Evolutionary conservation across 2,888 invertebrate species (phyloP).

Genomic region (Monoplex corrugatus): DNA sequence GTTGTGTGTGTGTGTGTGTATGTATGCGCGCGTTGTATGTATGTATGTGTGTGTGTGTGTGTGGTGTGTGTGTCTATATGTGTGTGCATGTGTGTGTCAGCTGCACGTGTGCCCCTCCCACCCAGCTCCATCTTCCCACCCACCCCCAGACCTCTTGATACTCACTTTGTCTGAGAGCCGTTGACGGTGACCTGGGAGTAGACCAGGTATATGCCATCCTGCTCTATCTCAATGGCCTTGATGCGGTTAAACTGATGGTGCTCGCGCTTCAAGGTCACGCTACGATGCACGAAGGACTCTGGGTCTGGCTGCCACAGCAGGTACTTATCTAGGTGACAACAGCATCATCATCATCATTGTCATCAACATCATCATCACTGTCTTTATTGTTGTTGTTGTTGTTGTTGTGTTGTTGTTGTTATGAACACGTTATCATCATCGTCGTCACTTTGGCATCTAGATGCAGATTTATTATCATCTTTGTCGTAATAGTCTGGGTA

Average conservation of each 20-base stretch:
- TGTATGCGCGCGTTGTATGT: no score
- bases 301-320: conserved; percentile 31
- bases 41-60: no score
- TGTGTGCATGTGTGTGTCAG: no score
- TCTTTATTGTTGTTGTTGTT: neutral
- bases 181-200: conserved; percentile 37
- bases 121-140: no score
- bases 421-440: neutral
- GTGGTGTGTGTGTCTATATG: no score
- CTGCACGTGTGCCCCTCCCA: no score
- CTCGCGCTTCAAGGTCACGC: neutral
- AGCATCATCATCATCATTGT: no score
- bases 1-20: no score
- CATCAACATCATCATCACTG: neutral
- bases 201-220: conserved; percentile 4
- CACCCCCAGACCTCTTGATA: neutral
- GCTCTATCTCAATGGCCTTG: conserved; percentile 38
- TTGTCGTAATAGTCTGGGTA: neutral
- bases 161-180: neutral
- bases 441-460: no score
- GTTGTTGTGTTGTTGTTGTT: no score
- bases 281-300: neutral
- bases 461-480: no score
- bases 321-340: neutral
- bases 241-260: neutral